A percentile compares a stretch with the other conserved stretches of the same genome.
Evolutionary conservation across 2,888 invertebrate species (phyloP).

Genomic region (Drosophila lutescens): DNA sequence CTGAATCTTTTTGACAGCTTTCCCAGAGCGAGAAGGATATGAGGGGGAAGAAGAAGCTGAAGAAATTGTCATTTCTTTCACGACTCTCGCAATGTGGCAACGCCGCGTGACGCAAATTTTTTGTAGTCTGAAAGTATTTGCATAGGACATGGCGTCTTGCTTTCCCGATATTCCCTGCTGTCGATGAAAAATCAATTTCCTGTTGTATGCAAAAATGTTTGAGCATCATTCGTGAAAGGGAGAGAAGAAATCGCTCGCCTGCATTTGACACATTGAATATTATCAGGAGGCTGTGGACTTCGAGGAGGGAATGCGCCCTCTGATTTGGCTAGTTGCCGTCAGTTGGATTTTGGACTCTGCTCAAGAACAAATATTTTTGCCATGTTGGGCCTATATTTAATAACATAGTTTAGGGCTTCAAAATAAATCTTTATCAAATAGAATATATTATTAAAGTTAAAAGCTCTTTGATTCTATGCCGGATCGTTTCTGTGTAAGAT

Average conservation of each 20-base stretch:
- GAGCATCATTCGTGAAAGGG: constrained; percentile 28
- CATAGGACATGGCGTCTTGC: constrained; percentile 53
- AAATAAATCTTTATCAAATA: too few species aligned
- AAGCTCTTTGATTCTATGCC: too few species aligned
- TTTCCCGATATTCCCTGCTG: constrained; percentile 44
- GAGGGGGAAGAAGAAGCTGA: constrained; percentile 6
- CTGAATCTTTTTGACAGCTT: constrained; percentile 73
- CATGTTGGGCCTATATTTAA: background rate
- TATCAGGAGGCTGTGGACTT: constrained; percentile 18
- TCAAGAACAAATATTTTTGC: background rate
- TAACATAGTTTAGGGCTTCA: background rate
- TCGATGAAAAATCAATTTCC: constrained; percentile 79
- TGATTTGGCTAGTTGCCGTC: constrained; percentile 5
- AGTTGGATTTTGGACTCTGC: background rate
- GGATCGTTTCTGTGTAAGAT: too few species aligned
- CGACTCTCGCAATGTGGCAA: constrained; percentile 65
- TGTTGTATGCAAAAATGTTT: constrained; percentile 73
- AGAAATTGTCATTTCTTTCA: constrained; percentile 41
- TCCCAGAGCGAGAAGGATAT: constrained; percentile 12
- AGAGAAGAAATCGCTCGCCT: constrained; percentile 33
- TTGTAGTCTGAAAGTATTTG: constrained; percentile 70
- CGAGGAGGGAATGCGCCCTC: background rate
- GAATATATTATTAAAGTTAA: too few species aligned
- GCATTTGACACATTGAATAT: constrained; percentile 76
- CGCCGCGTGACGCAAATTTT: constrained; percentile 57